These are phyloP conservation scores for Ptiloglossa arizonensis DNA, from an alignment of 1,140 invertebrate species.

Conservation along the genomic window DNA sequence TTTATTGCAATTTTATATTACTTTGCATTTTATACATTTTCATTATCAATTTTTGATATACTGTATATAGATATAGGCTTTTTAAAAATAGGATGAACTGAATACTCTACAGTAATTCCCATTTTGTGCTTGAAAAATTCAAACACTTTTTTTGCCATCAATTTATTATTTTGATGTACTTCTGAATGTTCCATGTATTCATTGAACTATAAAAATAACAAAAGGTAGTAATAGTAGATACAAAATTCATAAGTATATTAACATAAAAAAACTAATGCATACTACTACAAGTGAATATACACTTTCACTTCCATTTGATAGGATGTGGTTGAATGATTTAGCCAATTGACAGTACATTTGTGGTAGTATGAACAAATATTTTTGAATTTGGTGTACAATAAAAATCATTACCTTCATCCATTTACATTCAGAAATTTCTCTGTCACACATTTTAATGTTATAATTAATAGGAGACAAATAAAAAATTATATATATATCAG, in stretches of 20 bases:
- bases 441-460: conserved; percentile 86
- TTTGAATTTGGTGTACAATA: no score
- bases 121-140: conserved; percentile 85
- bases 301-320: no score
- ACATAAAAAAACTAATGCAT: neutral
- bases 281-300: no score
- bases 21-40: neutral
- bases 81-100: conserved; percentile 74
- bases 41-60: conserved; percentile 51
- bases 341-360: no score
- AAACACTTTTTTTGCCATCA: conserved; percentile 85
- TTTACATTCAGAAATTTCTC: conserved; percentile 88
- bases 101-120: conserved; percentile 76
- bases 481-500: conserved; percentile 92
- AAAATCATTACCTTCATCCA: conserved; percentile 88
- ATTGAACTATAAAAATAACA: conserved; percentile 83
- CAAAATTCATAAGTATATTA: neutral
- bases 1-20: no score
- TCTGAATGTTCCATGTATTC: conserved; percentile 88
- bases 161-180: conserved; percentile 88
- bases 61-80: conserved; percentile 71
- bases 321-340: no score
- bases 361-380: neutral
- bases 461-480: conserved; percentile 86
- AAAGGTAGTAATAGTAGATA: conserved; percentile 7